Conservation (phyloP, 1,140 invertebrate species). For the Coelopa frigida region DNA sequence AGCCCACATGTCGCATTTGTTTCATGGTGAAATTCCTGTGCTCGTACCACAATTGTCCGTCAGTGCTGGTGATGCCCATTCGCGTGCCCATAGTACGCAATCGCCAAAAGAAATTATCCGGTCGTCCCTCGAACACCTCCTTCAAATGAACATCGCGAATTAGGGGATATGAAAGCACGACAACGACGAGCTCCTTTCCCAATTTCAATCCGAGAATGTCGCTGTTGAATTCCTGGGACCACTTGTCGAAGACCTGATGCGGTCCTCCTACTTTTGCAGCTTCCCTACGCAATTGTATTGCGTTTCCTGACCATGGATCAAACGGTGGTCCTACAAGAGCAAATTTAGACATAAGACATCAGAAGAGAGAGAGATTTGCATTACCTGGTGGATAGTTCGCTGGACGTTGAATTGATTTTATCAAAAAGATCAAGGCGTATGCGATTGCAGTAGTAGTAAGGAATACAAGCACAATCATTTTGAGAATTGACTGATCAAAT, state of each 20-base stretch:
- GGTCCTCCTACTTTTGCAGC: constrained; percentile 51
- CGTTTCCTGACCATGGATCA: constrained; percentile 61
- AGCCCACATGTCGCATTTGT: constrained; percentile 62
- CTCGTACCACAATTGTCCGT: constrained; percentile 66
- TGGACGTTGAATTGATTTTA: too few species aligned
- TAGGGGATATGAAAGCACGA: constrained; percentile 53
- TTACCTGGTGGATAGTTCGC: too few species aligned
- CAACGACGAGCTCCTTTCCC: constrained; percentile 53
- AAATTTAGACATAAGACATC: too few species aligned
- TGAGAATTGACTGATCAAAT: too few species aligned
- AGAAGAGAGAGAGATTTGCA: too few species aligned
- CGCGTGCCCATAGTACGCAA: constrained; percentile 59
- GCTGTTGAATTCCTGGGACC: constrained; percentile 55
- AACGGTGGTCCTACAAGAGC: constrained; percentile 56
- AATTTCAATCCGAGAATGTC: constrained; percentile 59
- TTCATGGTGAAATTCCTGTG: constrained; percentile 65
- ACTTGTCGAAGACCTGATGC: constrained; percentile 52
- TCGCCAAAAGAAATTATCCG: constrained; percentile 62
- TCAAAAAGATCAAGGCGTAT: too few species aligned
- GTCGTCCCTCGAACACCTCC: constrained; percentile 64
- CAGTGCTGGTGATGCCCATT: constrained; percentile 62
- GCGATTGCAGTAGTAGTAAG: too few species aligned
- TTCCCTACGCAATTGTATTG: constrained; percentile 49
- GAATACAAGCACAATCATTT: too few species aligned
- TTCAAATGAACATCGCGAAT: constrained; percentile 54